These are phyloP conservation scores for Chironomus riparius DNA, from an alignment of 2,888 invertebrate species.

Conservation along the genomic window DNA sequence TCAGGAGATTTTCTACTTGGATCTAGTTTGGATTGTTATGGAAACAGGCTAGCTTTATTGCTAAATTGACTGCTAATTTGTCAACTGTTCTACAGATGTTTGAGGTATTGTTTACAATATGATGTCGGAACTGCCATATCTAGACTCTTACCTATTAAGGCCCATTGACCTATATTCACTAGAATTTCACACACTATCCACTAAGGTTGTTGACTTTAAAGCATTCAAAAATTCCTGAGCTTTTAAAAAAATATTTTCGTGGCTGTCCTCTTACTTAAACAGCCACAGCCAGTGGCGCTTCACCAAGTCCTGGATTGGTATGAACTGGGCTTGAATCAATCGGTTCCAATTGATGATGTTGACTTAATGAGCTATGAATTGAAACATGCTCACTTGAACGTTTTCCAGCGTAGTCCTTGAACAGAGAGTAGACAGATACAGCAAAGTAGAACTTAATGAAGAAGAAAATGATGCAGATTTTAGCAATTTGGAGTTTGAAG, in stretches of 20 bases:
- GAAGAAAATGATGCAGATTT: conserved; percentile 20
- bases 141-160: too few species aligned
- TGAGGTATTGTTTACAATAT: too few species aligned
- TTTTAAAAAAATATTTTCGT: background rate
- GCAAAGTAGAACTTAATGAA: conserved; percentile 21
- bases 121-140: too few species aligned
- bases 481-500: conserved; percentile 11
- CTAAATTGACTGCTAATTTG: too few species aligned
- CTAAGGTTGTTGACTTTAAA: background rate
- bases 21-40: too few species aligned
- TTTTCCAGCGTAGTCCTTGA: conserved; percentile 3
- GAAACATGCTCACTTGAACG: background rate
- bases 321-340: background rate
- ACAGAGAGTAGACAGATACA: conserved; percentile 12
- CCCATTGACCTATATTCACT: too few species aligned
- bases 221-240: background rate
- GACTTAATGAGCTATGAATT: background rate
- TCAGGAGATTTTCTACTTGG: too few species aligned
- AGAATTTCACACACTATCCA: too few species aligned
- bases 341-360: background rate
- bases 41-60: too few species aligned
- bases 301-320: background rate
- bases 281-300: conserved; percentile 15
- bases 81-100: too few species aligned
- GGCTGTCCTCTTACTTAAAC: background rate